Evolutionary conservation across 2,888 invertebrate species (phyloP).

Genomic region (Timema cristinae): DNA sequence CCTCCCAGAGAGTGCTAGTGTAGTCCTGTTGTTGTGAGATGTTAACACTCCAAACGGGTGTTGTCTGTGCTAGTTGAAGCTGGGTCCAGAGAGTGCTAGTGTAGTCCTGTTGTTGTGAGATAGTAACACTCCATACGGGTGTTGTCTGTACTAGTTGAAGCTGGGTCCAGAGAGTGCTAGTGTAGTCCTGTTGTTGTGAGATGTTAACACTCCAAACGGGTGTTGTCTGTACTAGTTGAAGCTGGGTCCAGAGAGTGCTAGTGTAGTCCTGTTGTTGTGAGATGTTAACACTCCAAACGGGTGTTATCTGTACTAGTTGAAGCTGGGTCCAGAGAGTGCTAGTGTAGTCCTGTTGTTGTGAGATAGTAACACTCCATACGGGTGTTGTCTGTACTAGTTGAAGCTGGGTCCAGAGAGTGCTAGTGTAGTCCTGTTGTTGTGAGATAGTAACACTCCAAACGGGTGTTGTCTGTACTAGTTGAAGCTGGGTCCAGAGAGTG

Average conservation of each 20-base stretch:
- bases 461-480: constrained; percentile 39
- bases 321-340: constrained; percentile 49
- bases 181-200: neutral
- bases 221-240: constrained; percentile 42
- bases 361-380: neutral
- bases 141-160: constrained; percentile 42
- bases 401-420: constrained; percentile 50
- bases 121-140: neutral
- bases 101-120: neutral
- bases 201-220: too few species aligned
- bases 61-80: constrained; percentile 43
- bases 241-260: constrained; percentile 48
- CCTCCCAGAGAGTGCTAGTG: neutral
- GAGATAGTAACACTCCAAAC: neutral
- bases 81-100: constrained; percentile 47
- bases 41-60: too few species aligned
- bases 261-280: neutral
- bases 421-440: neutral
- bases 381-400: constrained; percentile 39
- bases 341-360: neutral
- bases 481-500: constrained; percentile 50
- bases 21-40: neutral
- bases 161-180: constrained; percentile 48
- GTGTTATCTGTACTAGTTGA: constrained; percentile 40
- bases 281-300: too few species aligned